A percentile compares a stretch with the other conserved stretches of the same genome.
Conservation (phyloP, 2,888 invertebrate species). For the Tipula helvola region DNA sequence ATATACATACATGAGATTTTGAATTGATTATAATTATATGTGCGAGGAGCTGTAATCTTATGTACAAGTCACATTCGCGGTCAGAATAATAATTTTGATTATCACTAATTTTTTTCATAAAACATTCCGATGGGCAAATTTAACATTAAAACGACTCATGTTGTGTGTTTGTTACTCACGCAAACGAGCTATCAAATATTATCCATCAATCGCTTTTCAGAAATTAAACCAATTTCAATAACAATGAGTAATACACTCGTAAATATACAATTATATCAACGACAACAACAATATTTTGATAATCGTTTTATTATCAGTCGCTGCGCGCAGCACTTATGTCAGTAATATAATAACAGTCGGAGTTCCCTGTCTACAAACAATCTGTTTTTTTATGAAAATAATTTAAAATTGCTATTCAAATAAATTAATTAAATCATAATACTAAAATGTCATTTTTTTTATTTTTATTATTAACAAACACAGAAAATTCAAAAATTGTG, state of each 20-base stretch:
- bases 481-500: neutral
- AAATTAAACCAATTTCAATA: neutral
- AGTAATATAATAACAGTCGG: neutral
- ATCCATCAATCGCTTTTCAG: neutral
- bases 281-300: neutral
- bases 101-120: neutral
- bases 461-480: neutral
- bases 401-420: neutral
- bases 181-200: neutral
- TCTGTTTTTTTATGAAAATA: neutral
- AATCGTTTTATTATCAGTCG: neutral
- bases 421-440: neutral
- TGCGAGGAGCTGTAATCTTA: neutral
- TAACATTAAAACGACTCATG: neutral
- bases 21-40: neutral
- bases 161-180: neutral
- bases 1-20: neutral
- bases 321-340: neutral
- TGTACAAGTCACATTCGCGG: neutral
- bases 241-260: neutral
- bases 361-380: neutral
- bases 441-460: neutral
- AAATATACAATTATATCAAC: neutral
- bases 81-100: neutral
- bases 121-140: neutral